These are phyloP conservation scores for Eretmocerus hayati DNA, from an alignment of 2,888 invertebrate species.

Conservation along the genomic window DNA sequence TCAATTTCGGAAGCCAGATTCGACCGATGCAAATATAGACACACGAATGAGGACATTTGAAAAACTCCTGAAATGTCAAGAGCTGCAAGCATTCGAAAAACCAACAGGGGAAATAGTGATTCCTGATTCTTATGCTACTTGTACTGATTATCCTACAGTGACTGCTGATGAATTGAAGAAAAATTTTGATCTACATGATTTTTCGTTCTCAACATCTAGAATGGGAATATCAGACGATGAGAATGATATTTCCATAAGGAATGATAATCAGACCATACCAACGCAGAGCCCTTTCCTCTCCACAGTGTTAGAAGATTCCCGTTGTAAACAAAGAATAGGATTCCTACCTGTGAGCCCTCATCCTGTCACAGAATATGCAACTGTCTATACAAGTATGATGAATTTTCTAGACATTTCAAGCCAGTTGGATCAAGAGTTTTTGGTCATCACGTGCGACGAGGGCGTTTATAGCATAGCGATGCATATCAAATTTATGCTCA, in stretches of 20 bases:
- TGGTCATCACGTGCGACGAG: constrained; percentile 12
- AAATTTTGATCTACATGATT: constrained; percentile 3
- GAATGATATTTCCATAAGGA: not conserved
- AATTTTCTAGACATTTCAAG: constrained; percentile 11
- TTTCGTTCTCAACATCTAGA: constrained; percentile 1
- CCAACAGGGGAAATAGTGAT: not conserved
- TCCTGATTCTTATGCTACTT: not conserved
- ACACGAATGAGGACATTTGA: not conserved
- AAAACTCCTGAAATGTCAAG: constrained; percentile 6
- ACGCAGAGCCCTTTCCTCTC: constrained; percentile 1
- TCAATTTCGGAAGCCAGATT: constrained; percentile 3
- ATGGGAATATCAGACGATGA: not conserved
- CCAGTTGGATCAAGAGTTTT: constrained; percentile 7
- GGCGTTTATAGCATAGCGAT: constrained; percentile 12
- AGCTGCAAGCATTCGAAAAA: not conserved
- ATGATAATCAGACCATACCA: not conserved
- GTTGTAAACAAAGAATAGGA: constrained; percentile 1
- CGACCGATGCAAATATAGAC: not conserved
- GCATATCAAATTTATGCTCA: constrained; percentile 1
- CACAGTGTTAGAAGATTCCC: not conserved
- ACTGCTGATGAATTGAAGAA: not conserved
- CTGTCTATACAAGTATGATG: constrained; percentile 12
- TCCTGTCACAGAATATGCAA: constrained; percentile 9
- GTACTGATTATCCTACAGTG: not conserved
- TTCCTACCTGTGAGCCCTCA: constrained; percentile 9